phyloP scores from a whole-genome alignment of 2,797 vertebrate genomes.

The Leptoclinus maculatus region DNA sequence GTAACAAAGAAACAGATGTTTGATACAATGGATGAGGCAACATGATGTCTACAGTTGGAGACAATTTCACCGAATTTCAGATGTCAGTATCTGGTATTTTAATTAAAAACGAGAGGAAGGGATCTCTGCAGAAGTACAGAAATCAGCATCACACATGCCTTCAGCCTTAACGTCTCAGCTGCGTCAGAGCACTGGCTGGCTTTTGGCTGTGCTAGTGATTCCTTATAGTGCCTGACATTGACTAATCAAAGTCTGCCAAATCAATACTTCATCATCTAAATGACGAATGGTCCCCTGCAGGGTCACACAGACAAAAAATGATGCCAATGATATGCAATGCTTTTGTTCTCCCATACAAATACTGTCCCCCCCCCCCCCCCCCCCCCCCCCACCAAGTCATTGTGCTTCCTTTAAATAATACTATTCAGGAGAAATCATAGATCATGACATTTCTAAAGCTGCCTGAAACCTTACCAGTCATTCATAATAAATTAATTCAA shows the following conservation, averaged over 20 bases:
- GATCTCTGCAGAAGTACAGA: slow-evolving; percentile 49
- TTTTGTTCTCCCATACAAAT: slow-evolving; percentile 65
- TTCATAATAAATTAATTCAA: slow-evolving; percentile 94
- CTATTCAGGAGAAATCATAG: slow-evolving; percentile 77
- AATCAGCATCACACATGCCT: slow-evolving; percentile 23
- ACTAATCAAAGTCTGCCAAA: slow-evolving; percentile 40
- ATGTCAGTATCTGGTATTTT: slow-evolving; percentile 61
- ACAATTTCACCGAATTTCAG: slow-evolving; percentile 70
- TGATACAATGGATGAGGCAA: slow-evolving; percentile 66
- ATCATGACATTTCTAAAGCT: slow-evolving; percentile 73
- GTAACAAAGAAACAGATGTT: slow-evolving; percentile 73
- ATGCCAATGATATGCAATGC: slow-evolving; percentile 46
- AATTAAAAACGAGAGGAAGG: slow-evolving; percentile 57
- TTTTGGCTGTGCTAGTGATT: slow-evolving; percentile 41
- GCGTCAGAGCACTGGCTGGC: slow-evolving; percentile 43
- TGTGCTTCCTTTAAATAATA: slow-evolving; percentile 81
- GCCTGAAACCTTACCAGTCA: slow-evolving; percentile 83
- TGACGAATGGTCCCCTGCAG: slow-evolving; percentile 55
- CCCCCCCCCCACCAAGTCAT: slow-evolving; percentile 50
- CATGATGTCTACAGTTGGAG: slow-evolving; percentile 75
- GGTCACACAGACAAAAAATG: slow-evolving; percentile 24
- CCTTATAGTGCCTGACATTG: slow-evolving; percentile 25
- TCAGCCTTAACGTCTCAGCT: slow-evolving; percentile 35
- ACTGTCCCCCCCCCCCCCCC: slow-evolving; percentile 66
- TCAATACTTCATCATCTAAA: slow-evolving; percentile 41